These are phyloP conservation scores for Camponotus fellah DNA, from an alignment of 2,888 invertebrate genomes.

Conservation along the genomic window DNA sequence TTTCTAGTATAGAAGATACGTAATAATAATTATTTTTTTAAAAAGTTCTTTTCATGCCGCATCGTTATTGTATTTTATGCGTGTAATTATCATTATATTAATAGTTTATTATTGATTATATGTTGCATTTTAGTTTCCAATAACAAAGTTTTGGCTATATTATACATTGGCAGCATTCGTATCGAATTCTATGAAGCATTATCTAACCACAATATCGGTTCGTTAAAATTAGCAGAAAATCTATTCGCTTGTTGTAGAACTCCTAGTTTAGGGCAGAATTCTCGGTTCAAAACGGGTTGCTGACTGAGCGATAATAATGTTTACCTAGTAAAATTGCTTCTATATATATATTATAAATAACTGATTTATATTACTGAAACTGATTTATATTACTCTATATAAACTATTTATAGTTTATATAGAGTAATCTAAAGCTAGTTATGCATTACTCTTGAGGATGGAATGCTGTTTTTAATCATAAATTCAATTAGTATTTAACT, in stretches of 20 bases:
- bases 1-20: not conserved
- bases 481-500: conserved; percentile 58
- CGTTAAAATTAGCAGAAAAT: conserved; percentile 50
- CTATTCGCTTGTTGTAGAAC: conserved; percentile 41
- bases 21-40: not conserved
- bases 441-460: conserved; percentile 38
- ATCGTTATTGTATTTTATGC: not conserved
- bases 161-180: conserved; percentile 11
- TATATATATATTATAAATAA: not conserved
- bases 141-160: conserved; percentile 33
- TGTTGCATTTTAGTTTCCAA: conserved; percentile 1
- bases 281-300: conserved; percentile 13
- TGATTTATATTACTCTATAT: conserved; percentile 22
- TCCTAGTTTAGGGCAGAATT: conserved; percentile 26
- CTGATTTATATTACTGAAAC: not conserved
- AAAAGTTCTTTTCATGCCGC: not conserved
- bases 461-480: conserved; percentile 33
- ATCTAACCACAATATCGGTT: conserved; percentile 38
- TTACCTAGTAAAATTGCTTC: conserved; percentile 27
- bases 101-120: conserved; percentile 13
- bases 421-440: conserved; percentile 32
- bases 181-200: conserved; percentile 41
- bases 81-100: not conserved
- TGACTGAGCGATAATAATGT: conserved; percentile 46
- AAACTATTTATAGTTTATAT: conserved; percentile 22